Conservation (phyloP, 2,888 invertebrate genomes). For the Leptopilina syphax region DNA sequence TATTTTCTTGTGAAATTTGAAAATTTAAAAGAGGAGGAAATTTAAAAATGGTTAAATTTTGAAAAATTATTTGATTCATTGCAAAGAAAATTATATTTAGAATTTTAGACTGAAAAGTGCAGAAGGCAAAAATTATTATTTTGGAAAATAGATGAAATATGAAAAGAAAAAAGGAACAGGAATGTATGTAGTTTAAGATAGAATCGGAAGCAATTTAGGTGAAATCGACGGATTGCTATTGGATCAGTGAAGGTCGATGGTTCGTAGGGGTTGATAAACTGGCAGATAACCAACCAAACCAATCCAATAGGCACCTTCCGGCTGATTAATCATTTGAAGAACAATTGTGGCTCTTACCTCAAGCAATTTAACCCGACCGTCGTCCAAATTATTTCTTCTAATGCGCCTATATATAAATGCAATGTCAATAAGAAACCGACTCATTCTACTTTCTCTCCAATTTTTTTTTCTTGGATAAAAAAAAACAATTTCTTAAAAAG, state of each 20-base stretch:
- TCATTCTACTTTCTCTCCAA: neutral
- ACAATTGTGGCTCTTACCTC: neutral
- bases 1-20: too few species aligned
- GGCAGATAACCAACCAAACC: constrained; percentile 2
- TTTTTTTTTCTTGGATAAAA: neutral
- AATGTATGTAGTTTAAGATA: neutral
- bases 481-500: too few species aligned
- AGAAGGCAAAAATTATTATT: too few species aligned
- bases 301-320: constrained; percentile 28
- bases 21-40: too few species aligned
- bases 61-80: too few species aligned
- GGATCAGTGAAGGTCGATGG: constrained; percentile 3
- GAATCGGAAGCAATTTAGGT: constrained; percentile 25
- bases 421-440: constrained; percentile 1
- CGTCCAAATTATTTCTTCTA: neutral
- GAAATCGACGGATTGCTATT: neutral
- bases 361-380: neutral
- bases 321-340: constrained; percentile 19
- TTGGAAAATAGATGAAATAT: too few species aligned
- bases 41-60: too few species aligned
- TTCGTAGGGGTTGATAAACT: constrained; percentile 19
- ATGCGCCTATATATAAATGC: neutral
- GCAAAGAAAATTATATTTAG: too few species aligned
- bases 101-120: too few species aligned
- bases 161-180: too few species aligned